Percentiles rank a stretch among this genome's conserved stretches.
phyloP scores from a whole-genome alignment of 2,888 invertebrate species.

The Chymomyza fuscimana region DNA sequence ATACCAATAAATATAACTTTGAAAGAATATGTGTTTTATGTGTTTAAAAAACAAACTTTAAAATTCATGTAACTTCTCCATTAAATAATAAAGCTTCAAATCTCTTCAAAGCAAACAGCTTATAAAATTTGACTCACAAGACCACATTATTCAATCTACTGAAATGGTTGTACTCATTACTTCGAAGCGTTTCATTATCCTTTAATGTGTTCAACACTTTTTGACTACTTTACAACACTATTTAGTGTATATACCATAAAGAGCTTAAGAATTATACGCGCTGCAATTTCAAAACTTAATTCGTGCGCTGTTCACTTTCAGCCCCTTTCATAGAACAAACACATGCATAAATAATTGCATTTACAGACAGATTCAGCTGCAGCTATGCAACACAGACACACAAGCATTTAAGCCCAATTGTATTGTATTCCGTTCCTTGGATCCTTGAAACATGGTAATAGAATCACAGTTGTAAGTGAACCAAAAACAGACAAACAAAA shows the following conservation, averaged over 20 bases:
- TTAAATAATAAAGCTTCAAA: too few species aligned
- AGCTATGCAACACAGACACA: not conserved
- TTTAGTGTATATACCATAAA: not conserved
- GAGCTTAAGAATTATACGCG: conserved; percentile 19
- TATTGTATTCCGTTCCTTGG: not conserved
- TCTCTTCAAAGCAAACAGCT: too few species aligned
- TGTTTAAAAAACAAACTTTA: too few species aligned
- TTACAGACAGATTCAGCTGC: conserved; percentile 1
- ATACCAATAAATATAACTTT: too few species aligned
- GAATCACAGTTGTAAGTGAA: conserved; percentile 5
- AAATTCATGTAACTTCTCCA: too few species aligned
- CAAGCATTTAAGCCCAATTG: not conserved
- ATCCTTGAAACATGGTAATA: not conserved
- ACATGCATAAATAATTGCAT: conserved; percentile 27
- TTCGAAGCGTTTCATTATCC: too few species aligned
- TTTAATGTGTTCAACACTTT: not conserved
- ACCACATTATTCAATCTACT: too few species aligned
- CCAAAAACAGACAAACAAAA: conserved; percentile 9
- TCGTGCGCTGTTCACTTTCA: conserved; percentile 39
- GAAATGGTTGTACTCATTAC: too few species aligned
- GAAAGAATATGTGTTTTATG: too few species aligned
- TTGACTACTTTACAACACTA: not conserved
- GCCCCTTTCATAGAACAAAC: conserved; percentile 28
- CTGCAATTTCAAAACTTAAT: conserved; percentile 45
- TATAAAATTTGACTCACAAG: too few species aligned